A percentile compares a stretch with the other conserved stretches of the same genome.
Conservation (phyloP, 2,113 vertebrate genomes). For the Silurus glanis region DNA sequence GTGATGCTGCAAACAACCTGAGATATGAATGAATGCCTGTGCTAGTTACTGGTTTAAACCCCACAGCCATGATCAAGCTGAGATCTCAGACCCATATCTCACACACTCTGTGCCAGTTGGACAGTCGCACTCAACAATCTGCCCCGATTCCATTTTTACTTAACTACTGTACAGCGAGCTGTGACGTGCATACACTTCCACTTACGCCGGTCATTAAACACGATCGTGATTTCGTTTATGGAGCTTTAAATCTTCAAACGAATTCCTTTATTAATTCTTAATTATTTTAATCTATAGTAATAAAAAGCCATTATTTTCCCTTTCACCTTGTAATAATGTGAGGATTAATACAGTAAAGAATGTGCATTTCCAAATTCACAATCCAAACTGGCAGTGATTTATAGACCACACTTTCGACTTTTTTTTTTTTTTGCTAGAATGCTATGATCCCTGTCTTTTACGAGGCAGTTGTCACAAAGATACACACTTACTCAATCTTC, state of each 20-base stretch:
- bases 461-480: conserved; percentile 19
- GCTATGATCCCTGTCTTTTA: conserved; percentile 40
- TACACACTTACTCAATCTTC: conserved; percentile 4
- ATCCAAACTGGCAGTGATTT: conserved; percentile 33
- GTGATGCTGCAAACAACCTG: conserved; percentile 9
- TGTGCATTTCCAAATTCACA: conserved; percentile 10
- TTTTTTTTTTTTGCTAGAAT: conserved; percentile 38
- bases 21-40: conserved; percentile 30
- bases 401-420: conserved; percentile 37
- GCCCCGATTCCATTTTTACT: conserved; percentile 19
- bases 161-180: conserved; percentile 28
- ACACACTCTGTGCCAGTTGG: conserved; percentile 32
- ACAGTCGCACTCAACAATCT: conserved; percentile 6
- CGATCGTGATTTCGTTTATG: background rate
- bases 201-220: background rate
- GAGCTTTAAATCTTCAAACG: background rate
- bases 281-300: background rate
- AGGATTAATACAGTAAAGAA: background rate
- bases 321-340: background rate
- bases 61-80: conserved; percentile 52
- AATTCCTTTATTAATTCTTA: background rate
- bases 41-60: conserved; percentile 48
- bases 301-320: background rate
- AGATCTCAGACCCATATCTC: conserved; percentile 39
- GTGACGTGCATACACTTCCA: background rate